These are phyloP conservation scores for Oncorhynchus tshawytscha DNA, from an alignment of 2,113 vertebrate species.

Conservation along the genomic window DNA sequence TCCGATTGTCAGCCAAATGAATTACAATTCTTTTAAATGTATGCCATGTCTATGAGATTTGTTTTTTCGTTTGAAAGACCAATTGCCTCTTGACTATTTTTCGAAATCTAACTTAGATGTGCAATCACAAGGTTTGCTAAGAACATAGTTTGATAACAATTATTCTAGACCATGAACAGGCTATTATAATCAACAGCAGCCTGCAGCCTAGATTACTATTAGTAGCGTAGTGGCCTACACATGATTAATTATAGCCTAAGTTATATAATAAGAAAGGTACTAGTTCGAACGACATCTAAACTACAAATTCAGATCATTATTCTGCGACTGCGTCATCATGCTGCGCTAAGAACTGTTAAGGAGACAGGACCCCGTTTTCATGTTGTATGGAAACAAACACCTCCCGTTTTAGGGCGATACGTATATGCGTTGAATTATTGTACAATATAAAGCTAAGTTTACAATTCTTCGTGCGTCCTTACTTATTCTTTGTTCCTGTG, in stretches of 20 bases:
- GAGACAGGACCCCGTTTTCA: background rate
- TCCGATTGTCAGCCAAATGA: constrained; percentile 57
- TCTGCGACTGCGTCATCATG: constrained; percentile 1
- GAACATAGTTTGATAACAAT: background rate
- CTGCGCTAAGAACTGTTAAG: background rate
- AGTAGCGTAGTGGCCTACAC: too few relatives aligned
- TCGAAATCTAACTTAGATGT: background rate
- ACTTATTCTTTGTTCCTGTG: background rate
- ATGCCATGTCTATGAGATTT: background rate
- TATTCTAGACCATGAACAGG: background rate
- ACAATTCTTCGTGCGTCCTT: background rate
- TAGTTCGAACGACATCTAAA: background rate
- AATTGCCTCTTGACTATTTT: background rate
- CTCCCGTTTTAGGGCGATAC: too few relatives aligned
- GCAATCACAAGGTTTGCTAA: background rate
- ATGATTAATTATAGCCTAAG: too few relatives aligned
- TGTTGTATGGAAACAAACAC: too few relatives aligned
- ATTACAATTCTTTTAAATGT: constrained; percentile 53
- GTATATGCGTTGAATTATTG: too few relatives aligned
- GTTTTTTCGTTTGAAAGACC: constrained; percentile 2
- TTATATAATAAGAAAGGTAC: too few relatives aligned
- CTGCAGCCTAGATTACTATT: too few relatives aligned
- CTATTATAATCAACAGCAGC: background rate
- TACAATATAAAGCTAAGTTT: background rate
- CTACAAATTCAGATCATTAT: constrained; percentile 10